Evolutionary conservation across 2,797 vertebrate species (phyloP).

Genomic region (Microctenopoma lineatum): DNA sequence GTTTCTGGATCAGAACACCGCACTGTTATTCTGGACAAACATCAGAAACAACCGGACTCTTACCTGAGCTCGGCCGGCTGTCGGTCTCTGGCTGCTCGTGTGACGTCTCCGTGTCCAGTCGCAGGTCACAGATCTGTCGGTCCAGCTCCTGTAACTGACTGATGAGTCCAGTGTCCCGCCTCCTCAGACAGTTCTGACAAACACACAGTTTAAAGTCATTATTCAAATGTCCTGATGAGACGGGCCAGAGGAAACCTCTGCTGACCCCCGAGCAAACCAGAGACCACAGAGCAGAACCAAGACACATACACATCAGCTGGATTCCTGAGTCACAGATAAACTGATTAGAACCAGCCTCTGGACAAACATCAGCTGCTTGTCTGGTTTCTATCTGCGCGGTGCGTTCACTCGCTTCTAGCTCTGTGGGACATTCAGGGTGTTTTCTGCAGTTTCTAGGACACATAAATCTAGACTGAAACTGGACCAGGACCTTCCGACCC

Average conservation of each 20-base stretch:
- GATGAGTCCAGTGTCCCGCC: constrained; percentile 90
- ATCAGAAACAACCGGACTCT: neutral
- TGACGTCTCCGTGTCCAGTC: constrained; percentile 87
- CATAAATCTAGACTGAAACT: too few species aligned
- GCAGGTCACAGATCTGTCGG: constrained; percentile 93
- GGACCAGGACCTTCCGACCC: too few species aligned
- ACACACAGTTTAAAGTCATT: neutral
- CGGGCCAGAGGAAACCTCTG: neutral
- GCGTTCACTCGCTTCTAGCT: too few species aligned
- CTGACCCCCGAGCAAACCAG: neutral
- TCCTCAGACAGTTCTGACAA: constrained; percentile 90
- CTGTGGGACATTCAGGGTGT: too few species aligned
- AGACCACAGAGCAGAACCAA: neutral
- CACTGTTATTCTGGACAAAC: too few species aligned
- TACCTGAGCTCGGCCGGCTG: constrained; percentile 96
- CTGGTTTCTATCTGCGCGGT: too few species aligned
- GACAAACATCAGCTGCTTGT: too few species aligned
- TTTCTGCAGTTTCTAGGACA: too few species aligned
- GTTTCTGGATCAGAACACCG: too few species aligned
- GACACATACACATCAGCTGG: too few species aligned
- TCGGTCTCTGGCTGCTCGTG: constrained; percentile 90
- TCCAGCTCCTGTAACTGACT: constrained; percentile 93
- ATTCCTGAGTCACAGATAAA: too few species aligned
- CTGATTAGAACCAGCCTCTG: too few species aligned
- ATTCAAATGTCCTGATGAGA: neutral